Base-by-base conservation (phyloP, 1,140 invertebrate genomes). In the Octopus bimaculoides region DNA sequence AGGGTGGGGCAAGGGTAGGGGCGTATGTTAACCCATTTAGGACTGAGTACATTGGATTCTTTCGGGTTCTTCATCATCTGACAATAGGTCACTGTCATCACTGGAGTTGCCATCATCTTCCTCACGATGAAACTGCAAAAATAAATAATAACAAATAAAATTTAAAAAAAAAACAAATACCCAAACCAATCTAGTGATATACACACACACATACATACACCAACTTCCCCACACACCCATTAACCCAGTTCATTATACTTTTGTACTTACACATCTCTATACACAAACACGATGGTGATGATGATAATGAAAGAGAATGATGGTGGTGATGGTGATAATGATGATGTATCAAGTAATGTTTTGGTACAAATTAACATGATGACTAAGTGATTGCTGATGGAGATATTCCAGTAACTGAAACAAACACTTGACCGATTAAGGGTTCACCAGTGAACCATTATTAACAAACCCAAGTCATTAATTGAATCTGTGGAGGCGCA, bases 1-100 rank as follows among this genome's bases (percentile, higher is more conserved):
- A 52, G 77, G 56, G 52, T 1, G 0, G 26, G 26, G 26, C 26
- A 41, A 41, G 26, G 26, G 26, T 26, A 53, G 7, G 12, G 20
- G 12, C 41, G n/a, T 9, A 7, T 52, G 5, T 10, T 56, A 61
- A 8, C 17, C 17, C 26, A 41, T 53, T 83, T 86, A 87, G n/a
- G 87, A 88, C 41, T 86, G 85, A 26, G 83, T 82, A 84, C 87
- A 89, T 79, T 86, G 88, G 61, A 85, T 82, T 69, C 84, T 79
- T 54, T 82, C 84, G 9, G 81, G 79, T n/a, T 54, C 77, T 55
- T 84, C 86, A 55, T 87, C 87, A 53, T 84, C 84, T 20, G 82
- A 83, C 10, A 83, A 80, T 0, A 74, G 79, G 41, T 86, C 84
- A 71, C 81, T 82, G 41, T 85, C 82, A 17, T 86, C 83, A 75